A percentile compares a stretch with the other conserved stretches of the same genome.
Conservation (phyloP, 2,888 invertebrate genomes). For the Neelides folsomi region DNA sequence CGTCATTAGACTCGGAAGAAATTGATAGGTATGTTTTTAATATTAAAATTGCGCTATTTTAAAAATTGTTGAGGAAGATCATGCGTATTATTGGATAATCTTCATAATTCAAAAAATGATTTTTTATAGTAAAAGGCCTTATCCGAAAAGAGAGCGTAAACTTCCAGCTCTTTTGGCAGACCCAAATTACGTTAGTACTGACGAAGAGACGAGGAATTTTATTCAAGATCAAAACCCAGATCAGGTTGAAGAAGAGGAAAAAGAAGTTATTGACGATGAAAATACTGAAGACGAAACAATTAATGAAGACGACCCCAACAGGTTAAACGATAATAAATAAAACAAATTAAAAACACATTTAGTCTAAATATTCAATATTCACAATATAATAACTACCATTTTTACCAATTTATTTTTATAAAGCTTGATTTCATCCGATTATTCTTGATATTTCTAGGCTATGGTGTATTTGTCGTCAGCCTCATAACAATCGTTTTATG, state of each 20-base stretch:
- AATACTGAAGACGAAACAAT: conserved; percentile 32
- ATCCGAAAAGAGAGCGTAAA: conserved; percentile 39
- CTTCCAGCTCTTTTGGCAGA: conserved; percentile 48
- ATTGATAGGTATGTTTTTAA: not conserved
- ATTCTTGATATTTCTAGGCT: conserved; percentile 47
- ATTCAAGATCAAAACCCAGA: conserved; percentile 34
- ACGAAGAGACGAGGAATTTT: conserved; percentile 33
- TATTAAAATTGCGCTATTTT: no score
- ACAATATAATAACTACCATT: no score
- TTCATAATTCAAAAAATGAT: no score
- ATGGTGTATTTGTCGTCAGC: conserved; percentile 91
- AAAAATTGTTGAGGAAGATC: no score
- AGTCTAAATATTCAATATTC: no score
- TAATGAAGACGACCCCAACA: conserved; percentile 37
- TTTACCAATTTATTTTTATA: not conserved
- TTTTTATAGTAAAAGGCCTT: not conserved
- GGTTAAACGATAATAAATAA: no score
- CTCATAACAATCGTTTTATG: conserved; percentile 91
- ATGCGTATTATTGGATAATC: no score
- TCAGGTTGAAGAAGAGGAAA: conserved; percentile 5
- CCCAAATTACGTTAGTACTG: conserved; percentile 32
- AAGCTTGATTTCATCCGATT: not conserved
- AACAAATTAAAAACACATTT: no score
- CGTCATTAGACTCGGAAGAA: conserved; percentile 4
- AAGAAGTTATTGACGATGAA: conserved; percentile 33